phyloP scores from a whole-genome alignment of 2,888 invertebrate genomes.

The Eupelmus urozonus region DNA sequence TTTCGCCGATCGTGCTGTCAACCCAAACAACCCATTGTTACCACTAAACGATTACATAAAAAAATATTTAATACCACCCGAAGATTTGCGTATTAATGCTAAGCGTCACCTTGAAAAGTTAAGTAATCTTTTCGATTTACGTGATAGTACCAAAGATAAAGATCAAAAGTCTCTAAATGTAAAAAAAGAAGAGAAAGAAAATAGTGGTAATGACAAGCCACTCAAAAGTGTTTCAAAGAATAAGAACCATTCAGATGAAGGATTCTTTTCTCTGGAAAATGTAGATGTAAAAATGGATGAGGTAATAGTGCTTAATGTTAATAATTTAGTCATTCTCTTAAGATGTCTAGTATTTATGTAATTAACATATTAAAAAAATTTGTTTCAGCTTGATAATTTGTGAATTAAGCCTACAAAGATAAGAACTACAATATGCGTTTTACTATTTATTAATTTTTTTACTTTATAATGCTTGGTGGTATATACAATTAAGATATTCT shows the following conservation, averaged over 20 bases:
- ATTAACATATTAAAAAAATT: too few species aligned
- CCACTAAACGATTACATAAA: slow-evolving; percentile 62
- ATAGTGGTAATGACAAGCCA: too few species aligned
- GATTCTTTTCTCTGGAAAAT: neutral
- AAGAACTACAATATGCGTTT: too few species aligned
- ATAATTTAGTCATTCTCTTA: neutral
- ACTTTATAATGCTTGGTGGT: too few species aligned
- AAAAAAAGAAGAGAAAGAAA: neutral
- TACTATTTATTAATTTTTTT: too few species aligned
- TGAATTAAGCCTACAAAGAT: too few species aligned
- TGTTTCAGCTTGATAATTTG: too few species aligned
- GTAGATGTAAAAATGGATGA: slow-evolving; percentile 30
- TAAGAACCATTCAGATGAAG: neutral
- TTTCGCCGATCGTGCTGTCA: slow-evolving; percentile 66
- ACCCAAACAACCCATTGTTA: slow-evolving; percentile 66
- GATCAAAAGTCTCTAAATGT: too few species aligned
- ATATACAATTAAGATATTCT: too few species aligned
- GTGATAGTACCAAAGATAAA: neutral
- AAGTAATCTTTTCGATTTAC: slow-evolving; percentile 60
- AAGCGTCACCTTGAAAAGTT: slow-evolving; percentile 57
- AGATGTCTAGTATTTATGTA: too few species aligned
- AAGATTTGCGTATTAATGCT: slow-evolving; percentile 56
- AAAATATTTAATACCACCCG: slow-evolving; percentile 61
- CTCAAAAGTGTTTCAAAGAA: neutral
- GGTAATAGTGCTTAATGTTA: slow-evolving; percentile 24